Percentiles rank a stretch among this genome's conserved stretches.
phyloP scores from a whole-genome alignment of 2,888 invertebrate genomes.

The Scelioninae gen. 1 region DNA sequence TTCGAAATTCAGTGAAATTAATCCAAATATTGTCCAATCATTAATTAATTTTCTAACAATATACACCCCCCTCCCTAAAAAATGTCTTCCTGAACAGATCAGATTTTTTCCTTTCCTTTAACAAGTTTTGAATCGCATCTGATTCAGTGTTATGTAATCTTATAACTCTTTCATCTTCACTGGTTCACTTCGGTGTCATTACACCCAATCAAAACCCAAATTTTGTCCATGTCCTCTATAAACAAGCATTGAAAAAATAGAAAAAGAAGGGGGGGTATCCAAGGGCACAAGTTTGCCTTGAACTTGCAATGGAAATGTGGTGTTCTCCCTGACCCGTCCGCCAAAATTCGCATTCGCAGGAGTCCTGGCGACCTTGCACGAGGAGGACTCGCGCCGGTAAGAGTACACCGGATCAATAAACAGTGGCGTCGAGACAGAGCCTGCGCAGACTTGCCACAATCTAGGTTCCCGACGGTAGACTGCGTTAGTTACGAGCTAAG shows the following conservation, averaged over 20 bases:
- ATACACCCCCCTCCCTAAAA: too few relatives aligned
- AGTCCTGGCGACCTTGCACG: slow-evolving; percentile 49
- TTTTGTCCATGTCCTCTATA: too few relatives aligned
- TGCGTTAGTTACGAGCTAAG: slow-evolving; percentile 62
- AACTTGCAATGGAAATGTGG: slow-evolving; percentile 33
- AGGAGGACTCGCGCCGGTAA: slow-evolving; percentile 18
- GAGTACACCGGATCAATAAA: slow-evolving; percentile 66
- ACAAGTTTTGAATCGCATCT: too few relatives aligned
- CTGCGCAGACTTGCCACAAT: slow-evolving; percentile 67
- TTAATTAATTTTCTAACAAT: too few relatives aligned
- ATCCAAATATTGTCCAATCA: too few relatives aligned
- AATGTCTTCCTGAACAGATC: too few relatives aligned
- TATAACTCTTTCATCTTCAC: too few relatives aligned
- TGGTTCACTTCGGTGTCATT: too few relatives aligned
- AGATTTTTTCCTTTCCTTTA: too few relatives aligned
- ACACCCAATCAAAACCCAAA: too few relatives aligned
- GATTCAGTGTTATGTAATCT: too few relatives aligned
- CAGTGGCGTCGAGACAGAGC: slow-evolving; percentile 35
- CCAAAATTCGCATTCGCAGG: not conserved
- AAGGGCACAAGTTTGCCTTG: slow-evolving; percentile 36
- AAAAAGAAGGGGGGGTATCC: not conserved
- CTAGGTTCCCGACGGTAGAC: slow-evolving; percentile 55
- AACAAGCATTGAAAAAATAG: not conserved
- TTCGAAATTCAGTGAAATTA: too few relatives aligned
- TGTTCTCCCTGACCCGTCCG: slow-evolving; percentile 13